Conservation (phyloP, 1,140 invertebrate genomes). For the Acromyrmex heyeri region DNA sequence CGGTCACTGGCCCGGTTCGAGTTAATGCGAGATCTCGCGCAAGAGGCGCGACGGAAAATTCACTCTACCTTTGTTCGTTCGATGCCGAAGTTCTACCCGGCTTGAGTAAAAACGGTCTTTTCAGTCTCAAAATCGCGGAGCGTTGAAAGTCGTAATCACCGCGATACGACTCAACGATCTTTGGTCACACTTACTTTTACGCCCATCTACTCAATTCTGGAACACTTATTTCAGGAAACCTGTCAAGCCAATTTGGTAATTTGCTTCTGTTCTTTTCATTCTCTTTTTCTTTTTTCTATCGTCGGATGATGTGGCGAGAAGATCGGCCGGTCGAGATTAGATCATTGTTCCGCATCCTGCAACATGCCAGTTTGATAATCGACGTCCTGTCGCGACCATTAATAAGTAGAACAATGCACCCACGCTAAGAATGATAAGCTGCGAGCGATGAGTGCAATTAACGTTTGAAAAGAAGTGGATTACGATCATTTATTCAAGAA, state of each 20-base stretch:
- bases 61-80: background rate
- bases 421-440: conserved; percentile 17
- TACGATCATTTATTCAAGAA: background rate
- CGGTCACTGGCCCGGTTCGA: conserved; percentile 41
- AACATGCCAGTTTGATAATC: conserved; percentile 35
- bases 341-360: conserved; percentile 44
- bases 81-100: background rate
- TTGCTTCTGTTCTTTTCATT: background rate
- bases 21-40: conserved; percentile 34
- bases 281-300: background rate
- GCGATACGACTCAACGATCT: conserved; percentile 52
- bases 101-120: conserved; percentile 45
- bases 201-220: conserved; percentile 2
- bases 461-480: background rate
- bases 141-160: conserved; percentile 29
- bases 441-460: background rate
- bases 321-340: conserved; percentile 40
- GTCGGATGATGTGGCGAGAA: conserved; percentile 7
- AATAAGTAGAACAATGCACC: background rate
- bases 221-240: conserved; percentile 33
- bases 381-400: conserved; percentile 22
- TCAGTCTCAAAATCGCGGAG: conserved; percentile 41
- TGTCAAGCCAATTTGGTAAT: conserved; percentile 10
- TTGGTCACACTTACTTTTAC: conserved; percentile 59
- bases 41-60: conserved; percentile 13